A percentile compares a stretch with the other conserved stretches of the same genome.
Conservation (phyloP, 2,888 invertebrate species). For the Notocelia uddmanniana region DNA sequence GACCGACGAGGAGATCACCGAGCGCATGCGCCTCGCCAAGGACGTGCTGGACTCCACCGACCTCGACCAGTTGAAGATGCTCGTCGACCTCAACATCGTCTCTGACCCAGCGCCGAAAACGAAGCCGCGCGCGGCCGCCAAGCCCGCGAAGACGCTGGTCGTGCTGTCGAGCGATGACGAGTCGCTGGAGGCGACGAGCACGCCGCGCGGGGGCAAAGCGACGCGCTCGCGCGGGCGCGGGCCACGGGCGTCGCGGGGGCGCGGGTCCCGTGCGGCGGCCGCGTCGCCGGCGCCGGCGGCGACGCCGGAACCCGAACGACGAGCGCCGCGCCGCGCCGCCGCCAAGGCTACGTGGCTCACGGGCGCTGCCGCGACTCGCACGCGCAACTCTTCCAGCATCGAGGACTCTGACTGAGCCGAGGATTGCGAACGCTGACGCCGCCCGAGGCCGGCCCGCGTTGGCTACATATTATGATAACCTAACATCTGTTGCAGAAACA, state of each 20-base stretch:
- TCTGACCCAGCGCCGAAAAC: conserved; percentile 50
- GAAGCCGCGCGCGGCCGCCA: conserved; percentile 43
- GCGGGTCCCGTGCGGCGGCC: conserved; percentile 42
- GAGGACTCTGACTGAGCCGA: conserved; percentile 70
- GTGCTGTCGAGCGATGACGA: conserved; percentile 15
- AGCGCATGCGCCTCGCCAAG: conserved; percentile 67
- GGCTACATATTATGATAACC: background rate
- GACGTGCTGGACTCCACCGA: conserved; percentile 72
- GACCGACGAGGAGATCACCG: conserved; percentile 71
- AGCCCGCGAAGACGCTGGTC: conserved; percentile 15
- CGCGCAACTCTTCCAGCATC: conserved; percentile 67
- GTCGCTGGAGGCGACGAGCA: conserved; percentile 56
- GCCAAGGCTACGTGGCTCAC: conserved; percentile 74
- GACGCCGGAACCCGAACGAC: conserved; percentile 58
- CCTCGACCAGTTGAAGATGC: conserved; percentile 61
- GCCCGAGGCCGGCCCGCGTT: background rate
- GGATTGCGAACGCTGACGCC: background rate
- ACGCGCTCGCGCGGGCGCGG: conserved; percentile 60
- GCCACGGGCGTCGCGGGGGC: conserved; percentile 71
- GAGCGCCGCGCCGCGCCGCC: conserved; percentile 74
- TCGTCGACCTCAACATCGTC: conserved; percentile 62
- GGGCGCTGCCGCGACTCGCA: conserved; percentile 57
- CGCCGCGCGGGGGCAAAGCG: conserved; percentile 57
- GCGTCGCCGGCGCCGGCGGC: conserved; percentile 43
- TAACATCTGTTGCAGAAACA: background rate